A percentile compares a stretch with the other conserved stretches of the same genome.
phyloP scores from a whole-genome alignment of 2,113 vertebrate genomes.

The Malurus melanocephalus region DNA sequence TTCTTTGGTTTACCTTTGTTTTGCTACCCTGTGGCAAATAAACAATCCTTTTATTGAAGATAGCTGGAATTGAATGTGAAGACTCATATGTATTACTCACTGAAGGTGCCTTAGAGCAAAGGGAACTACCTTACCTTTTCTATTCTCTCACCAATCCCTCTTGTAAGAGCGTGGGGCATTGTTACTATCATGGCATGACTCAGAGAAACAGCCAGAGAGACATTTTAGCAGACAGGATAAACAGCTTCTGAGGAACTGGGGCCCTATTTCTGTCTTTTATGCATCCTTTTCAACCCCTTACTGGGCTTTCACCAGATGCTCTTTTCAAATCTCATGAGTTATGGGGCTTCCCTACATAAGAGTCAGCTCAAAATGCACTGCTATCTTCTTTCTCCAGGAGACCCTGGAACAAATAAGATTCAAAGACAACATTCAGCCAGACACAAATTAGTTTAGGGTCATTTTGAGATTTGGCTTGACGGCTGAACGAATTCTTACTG shows the following conservation, averaged over 20 bases:
- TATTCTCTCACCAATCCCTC: background rate
- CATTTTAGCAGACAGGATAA: constrained; percentile 29
- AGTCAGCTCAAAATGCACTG: background rate
- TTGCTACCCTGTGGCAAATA: constrained; percentile 43
- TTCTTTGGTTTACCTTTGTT: constrained; percentile 36
- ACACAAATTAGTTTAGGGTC: constrained; percentile 38
- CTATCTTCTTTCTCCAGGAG: constrained; percentile 29
- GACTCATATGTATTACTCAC: constrained; percentile 5
- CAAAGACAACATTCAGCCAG: constrained; percentile 44
- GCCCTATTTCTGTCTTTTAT: constrained; percentile 39
- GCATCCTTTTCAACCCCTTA: constrained; percentile 11
- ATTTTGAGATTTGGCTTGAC: constrained; percentile 19
- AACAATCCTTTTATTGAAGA: constrained; percentile 61
- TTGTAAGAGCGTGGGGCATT: background rate
- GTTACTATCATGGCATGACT: constrained; percentile 33
- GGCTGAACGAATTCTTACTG: background rate
- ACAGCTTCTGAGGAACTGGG: constrained; percentile 33
- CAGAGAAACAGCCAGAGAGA: constrained; percentile 46
- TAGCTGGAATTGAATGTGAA: constrained; percentile 56
- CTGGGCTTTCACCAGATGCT: constrained; percentile 27
- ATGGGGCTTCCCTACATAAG: constrained; percentile 28
- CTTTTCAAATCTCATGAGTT: constrained; percentile 40
- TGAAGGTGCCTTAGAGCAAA: constrained; percentile 32
- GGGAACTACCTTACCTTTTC: constrained; percentile 15
- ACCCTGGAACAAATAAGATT: constrained; percentile 31